phyloP scores from a whole-genome alignment of 2,888 invertebrate genomes.

The Cinara cedri region DNA sequence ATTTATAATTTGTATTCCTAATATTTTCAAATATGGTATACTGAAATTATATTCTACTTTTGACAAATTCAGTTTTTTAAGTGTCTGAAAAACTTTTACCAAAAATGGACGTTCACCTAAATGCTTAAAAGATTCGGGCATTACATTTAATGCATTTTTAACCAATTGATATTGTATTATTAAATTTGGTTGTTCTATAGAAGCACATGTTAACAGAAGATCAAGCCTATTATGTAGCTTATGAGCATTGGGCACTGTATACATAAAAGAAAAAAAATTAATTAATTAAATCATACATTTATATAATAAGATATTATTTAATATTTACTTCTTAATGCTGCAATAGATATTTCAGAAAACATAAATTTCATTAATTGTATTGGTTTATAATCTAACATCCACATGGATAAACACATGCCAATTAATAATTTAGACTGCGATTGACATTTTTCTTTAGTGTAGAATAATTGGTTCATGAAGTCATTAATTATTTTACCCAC shows the following conservation, averaged over 20 bases:
- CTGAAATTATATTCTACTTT: constrained; percentile 35
- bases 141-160: background rate
- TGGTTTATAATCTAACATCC: constrained; percentile 47
- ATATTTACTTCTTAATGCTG: constrained; percentile 35
- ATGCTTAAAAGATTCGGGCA: constrained; percentile 32
- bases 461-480: constrained; percentile 16
- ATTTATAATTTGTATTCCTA: constrained; percentile 34
- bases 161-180: background rate
- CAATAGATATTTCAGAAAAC: constrained; percentile 31
- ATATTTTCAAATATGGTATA: constrained; percentile 43
- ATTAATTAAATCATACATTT: background rate
- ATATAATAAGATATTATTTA: background rate
- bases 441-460: constrained; percentile 33
- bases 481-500: constrained; percentile 30
- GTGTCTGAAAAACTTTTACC: constrained; percentile 22
- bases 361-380: constrained; percentile 25
- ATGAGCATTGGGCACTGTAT: constrained; percentile 37
- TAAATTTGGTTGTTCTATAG: constrained; percentile 41
- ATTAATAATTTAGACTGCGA: constrained; percentile 37
- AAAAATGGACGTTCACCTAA: constrained; percentile 46
- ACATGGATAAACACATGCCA: constrained; percentile 47
- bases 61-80: constrained; percentile 15
- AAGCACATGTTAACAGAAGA: constrained; percentile 37
- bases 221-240: constrained; percentile 47
- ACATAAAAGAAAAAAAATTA: background rate